Base-by-base conservation (phyloP, 1,140 invertebrate species). In the Drosophila rufa region DNA sequence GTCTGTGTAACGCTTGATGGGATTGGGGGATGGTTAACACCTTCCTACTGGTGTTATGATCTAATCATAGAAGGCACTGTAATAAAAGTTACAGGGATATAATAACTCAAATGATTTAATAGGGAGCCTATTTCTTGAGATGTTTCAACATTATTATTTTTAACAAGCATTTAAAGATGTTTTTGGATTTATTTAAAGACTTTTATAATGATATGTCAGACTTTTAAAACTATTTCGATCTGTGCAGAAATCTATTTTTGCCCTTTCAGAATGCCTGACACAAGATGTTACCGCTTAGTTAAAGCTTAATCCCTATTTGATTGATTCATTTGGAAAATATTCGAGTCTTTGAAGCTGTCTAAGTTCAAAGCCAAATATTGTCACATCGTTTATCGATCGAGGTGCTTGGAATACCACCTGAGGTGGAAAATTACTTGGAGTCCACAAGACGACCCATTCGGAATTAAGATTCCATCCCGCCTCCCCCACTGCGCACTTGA, bases 361-460 rank as follows among this genome's bases (percentile, higher is more conserved):
- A 62, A 70, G 17, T 40, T 56, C 8, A 19, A 65, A 38, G 5
- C 7, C 40, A 79, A 82, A 83, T 83, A 82, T 82, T 83, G 56
- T 15, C 17, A 48, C 43, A 47, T 7, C 45, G 51, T 19, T 71
- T 80, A 75, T 59, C 57, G 19, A 43, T 42, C 25, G 3, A 40
- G 56, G 22, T 46, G 62, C 36, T 43, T 50, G 48, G 47, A 59
- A 57, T 50, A 47, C 25, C 64, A 60, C 55, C 55, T 79, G 43
- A 59, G 50, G 25, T 75, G 81, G 80, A 83, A 83, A 83, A 83
- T 48, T 79, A 83, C 80, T 71, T 64, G 51, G 17, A 47, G 58
- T 45, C 47, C 55, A 46, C 42, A 69, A 27, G 38, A 59, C 30
- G 4, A 53, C 3, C 14, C 36, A 65, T 9, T 60, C n/a, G 19